Base-by-base conservation (phyloP, 2,113 vertebrate species). In the Alethe castanea region DNA sequence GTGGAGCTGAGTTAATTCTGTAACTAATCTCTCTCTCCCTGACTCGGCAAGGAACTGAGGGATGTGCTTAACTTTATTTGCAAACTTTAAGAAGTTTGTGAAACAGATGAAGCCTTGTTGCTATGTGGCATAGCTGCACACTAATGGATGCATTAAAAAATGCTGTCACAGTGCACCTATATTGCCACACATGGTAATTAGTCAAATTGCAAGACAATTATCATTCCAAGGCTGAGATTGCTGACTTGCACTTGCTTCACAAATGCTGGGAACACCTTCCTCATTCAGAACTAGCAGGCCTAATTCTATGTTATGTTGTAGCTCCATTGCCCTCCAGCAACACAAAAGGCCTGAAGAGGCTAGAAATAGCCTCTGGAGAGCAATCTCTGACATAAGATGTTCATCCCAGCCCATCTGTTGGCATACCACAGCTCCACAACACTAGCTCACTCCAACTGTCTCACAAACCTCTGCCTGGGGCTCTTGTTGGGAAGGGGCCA, bases 181-280 rank as follows among this genome's bases (percentile, higher is more conserved):
- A 95, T 94, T 95, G 81, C 84, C 84, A 92, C 81, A 87, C 81
- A 69, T 45, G 52, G 73, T 92, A 95, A 95, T 97, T 94, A 92
- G 70, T 95, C 81, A 97, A 92, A 95, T 93, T 88, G 78, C 89
- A 57, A 82, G 56, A 84, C 70, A 82, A 91, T 95, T 94, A 94
- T 69, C 73, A 31, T 96, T 85, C 71, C 45, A 36, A 0, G 54
- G 61, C 66, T 79, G 59, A 95, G 85, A 91, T 62, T 88, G 84
- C 74, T 91, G 93, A 90, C 70, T 95, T 85, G 79, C 33, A 40
- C 29, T 89, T 85, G 74, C 59, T 90, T 90, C 62, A 20, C 64
- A 94, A 92, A 57, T 57, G 62, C 17, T 85, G 62, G 78, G 67
- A 89, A 94, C 84, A 95, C 81, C 91, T 95, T 95, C 54, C 50